Base-by-base conservation (phyloP, 2,888 invertebrate genomes). In the Villa cingulata region DNA sequence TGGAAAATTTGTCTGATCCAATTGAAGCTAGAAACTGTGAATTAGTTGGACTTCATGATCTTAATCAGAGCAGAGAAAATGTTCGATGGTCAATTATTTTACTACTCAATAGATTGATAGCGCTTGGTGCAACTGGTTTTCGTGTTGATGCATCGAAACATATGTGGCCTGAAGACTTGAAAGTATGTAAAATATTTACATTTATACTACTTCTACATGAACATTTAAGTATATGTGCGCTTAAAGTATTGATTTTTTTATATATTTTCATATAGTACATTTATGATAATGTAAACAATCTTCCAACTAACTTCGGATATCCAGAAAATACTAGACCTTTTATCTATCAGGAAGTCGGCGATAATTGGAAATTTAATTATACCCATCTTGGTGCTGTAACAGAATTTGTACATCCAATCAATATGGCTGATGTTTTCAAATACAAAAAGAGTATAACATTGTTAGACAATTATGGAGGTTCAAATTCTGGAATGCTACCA, bases 401-500 rank as follows among this genome's bases (percentile, higher is more conserved):
- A 0, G 89, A 88, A 62, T 58, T 57, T n/a, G 45, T 70, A 68
- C 71, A 70, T 41, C 74, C 75, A 6, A 51, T 38, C 1, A 23
- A 50, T 41, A 51, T 54, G 18, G 43, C 29, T 19, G 43, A 37
- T 4, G 52, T 62, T 20, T 59, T 74, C 43, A 59, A 59, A 2
- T 60, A 63, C 4, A 58, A 70, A 16, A 78, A 80, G 53, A 62
- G 73, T 0, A 60, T 83, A 42, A 77, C 75, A 54, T 74, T 67
- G 59, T 59, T 74, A 45, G 53, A 61, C 23, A 56, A 61, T 20
- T 72, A 71, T 70, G 72, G 73, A 12, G 79, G 81, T 29, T 62
- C 72, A 2, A 64, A 60, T n/a, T 83, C 83, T 83, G 72, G 72
- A 37, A 70, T 84, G n/a, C 57, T 81, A 1, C 66, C 74, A 19